Conservation (phyloP, 2,888 invertebrate genomes). For the Tetanocera ferruginea region DNA sequence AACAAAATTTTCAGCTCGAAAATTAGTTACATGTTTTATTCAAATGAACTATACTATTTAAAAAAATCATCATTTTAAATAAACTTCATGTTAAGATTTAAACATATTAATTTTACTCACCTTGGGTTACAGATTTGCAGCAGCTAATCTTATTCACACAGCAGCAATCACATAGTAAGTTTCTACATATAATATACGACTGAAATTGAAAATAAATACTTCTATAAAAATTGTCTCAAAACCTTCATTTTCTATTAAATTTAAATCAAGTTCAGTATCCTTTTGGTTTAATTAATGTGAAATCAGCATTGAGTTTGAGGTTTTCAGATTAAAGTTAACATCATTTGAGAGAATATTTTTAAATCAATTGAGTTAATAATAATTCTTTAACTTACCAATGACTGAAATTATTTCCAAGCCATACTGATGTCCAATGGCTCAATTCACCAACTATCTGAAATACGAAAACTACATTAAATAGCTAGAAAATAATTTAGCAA, state of each 20-base stretch:
- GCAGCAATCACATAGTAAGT: not conserved
- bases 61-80: constrained; percentile 41
- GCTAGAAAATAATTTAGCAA: not conserved
- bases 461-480: not conserved
- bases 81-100: not conserved
- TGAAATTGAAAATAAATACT: not conserved
- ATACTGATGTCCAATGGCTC: not conserved
- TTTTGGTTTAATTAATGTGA: constrained; percentile 47
- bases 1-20: constrained; percentile 30
- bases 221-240: not conserved
- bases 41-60: constrained; percentile 47
- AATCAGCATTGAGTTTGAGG: constrained; percentile 44
- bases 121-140: too few species aligned
- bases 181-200: not conserved
- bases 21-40: constrained; percentile 44
- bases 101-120: not conserved
- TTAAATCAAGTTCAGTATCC: constrained; percentile 43
- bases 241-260: not conserved
- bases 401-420: not conserved
- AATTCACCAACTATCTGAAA: not conserved
- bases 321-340: constrained; percentile 43
- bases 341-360: constrained; percentile 21
- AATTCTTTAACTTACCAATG: not conserved
- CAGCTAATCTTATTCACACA: not conserved
- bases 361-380: not conserved